Evolutionary conservation across 1,140 invertebrate genomes (phyloP).

Genomic region (Polypedilum pembai): DNA sequence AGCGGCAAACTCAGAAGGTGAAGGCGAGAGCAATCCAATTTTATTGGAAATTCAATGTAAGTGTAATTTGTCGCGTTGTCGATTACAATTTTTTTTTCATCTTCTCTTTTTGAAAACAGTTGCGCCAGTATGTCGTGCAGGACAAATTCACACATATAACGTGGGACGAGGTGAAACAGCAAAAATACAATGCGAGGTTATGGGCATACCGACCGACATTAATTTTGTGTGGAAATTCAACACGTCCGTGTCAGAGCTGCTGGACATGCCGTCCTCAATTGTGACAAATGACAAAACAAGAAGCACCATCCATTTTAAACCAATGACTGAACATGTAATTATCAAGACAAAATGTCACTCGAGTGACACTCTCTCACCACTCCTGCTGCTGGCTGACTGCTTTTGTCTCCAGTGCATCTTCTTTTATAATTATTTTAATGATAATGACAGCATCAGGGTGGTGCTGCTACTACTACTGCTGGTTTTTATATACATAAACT

Average conservation of each 20-base stretch:
- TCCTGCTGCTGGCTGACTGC: not conserved
- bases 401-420: slow-evolving; percentile 11
- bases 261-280: slow-evolving; percentile 56
- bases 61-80: slow-evolving; percentile 40
- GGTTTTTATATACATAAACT: not conserved
- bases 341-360: not conserved
- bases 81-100: slow-evolving; percentile 23
- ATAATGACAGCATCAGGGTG: not conserved
- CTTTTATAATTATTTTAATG: slow-evolving; percentile 9
- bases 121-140: slow-evolving; percentile 59
- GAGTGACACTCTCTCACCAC: not conserved
- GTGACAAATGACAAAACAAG: slow-evolving; percentile 52
- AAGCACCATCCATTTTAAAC: slow-evolving; percentile 59
- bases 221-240: slow-evolving; percentile 71
- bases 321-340: slow-evolving; percentile 53
- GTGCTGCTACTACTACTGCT: not conserved
- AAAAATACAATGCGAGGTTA: slow-evolving; percentile 70
- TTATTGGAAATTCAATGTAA: slow-evolving; percentile 81
- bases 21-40: slow-evolving; percentile 73
- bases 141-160: slow-evolving; percentile 61
- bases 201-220: slow-evolving; percentile 71
- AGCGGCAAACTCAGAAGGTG: slow-evolving; percentile 74
- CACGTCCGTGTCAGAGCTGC: slow-evolving; percentile 57
- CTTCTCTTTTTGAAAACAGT: slow-evolving; percentile 46
- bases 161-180: slow-evolving; percentile 70